A percentile compares a stretch with the other conserved stretches of the same genome.
Conservation (phyloP, 2,888 invertebrate genomes). For the Germaria angustata region DNA sequence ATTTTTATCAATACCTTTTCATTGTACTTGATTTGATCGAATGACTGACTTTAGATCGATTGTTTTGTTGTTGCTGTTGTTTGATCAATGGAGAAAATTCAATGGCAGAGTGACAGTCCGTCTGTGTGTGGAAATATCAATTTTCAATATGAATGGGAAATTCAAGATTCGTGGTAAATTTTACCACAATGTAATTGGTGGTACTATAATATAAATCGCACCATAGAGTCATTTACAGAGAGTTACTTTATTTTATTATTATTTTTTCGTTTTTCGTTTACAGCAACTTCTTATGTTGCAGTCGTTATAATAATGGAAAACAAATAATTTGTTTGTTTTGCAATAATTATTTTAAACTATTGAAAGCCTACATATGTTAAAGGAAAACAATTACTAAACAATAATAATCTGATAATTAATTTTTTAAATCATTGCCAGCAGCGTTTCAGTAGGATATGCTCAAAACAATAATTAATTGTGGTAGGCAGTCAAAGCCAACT, state of each 20-base stretch:
- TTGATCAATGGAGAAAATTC: conserved; percentile 20
- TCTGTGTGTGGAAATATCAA: conserved; percentile 39
- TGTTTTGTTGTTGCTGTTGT: conserved; percentile 15
- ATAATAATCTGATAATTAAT: no score
- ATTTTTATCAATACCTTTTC: neutral
- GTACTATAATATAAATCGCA: conserved; percentile 10
- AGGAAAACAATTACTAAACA: no score
- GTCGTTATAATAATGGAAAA: conserved; percentile 14
- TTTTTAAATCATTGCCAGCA: no score
- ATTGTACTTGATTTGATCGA: conserved; percentile 7
- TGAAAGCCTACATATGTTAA: neutral
- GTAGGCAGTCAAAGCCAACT: no score
- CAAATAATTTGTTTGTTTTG: neutral
- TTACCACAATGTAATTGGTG: conserved; percentile 43
- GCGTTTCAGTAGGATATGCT: no score
- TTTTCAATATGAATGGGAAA: conserved; percentile 50
- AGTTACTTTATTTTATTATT: conserved; percentile 7
- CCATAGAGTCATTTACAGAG: conserved; percentile 43
- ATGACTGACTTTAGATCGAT: conserved; percentile 19
- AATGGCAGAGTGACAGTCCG: conserved; percentile 6
- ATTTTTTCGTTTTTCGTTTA: neutral
- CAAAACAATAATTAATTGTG: no score
- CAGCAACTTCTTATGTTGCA: conserved; percentile 31
- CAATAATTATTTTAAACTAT: neutral
- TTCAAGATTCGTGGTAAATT: conserved; percentile 58